Base-by-base conservation (phyloP, 1,140 invertebrate species). In the Cyrtorhinus lividipennis region DNA sequence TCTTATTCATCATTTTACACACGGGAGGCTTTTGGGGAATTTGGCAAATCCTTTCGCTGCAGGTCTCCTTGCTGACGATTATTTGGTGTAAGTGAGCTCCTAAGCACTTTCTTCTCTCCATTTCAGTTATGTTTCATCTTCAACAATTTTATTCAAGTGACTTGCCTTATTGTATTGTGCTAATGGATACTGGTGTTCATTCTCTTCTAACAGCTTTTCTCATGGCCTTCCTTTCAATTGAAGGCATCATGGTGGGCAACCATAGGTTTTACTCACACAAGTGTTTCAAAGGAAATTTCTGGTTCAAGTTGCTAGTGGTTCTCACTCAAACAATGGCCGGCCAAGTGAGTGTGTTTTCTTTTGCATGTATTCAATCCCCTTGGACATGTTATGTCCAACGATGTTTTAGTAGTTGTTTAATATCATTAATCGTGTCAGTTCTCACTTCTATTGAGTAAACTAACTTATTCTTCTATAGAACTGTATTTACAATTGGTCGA, bases 221-320 rank as follows among this genome's bases (percentile, higher is more conserved):
- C n/a, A n/a, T 53, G 5, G 48, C 12, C 10, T 53, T 12, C 12
- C 8, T 20, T 10, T 53, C 48, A 10, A 3, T 53, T 22, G 48
- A 75, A 66, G 77, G 76, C 1, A 69, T 80, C 0, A 78, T 77
- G 1, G 72, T 80, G 12, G 80, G 79, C 13, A 78, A 78, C 20
- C 80, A 82, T 66, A 68, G 80, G 56, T 65, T 75, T 5, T 81
- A 73, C 63, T 71, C 78, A 0, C 80, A 82, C 67, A 78, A 73
- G 66, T 71, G 75, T 0, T 81, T 77, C 69, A 80, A 80, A 69
- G 76, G 74, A 2, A 73, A 63, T n/a, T 72, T 72, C 8, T 56
- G 69, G 1, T 64, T 81, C 0, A 74, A 73, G 67, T 66, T 73
- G 0, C 59, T 71, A 15, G 64, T 81, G 1, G 56, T 80, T 15